A percentile compares a stretch with the other conserved stretches of the same genome.
These are phyloP conservation scores for Australoheros facetus DNA, from an alignment of 2,797 vertebrate genomes.

Conservation along the genomic window DNA sequence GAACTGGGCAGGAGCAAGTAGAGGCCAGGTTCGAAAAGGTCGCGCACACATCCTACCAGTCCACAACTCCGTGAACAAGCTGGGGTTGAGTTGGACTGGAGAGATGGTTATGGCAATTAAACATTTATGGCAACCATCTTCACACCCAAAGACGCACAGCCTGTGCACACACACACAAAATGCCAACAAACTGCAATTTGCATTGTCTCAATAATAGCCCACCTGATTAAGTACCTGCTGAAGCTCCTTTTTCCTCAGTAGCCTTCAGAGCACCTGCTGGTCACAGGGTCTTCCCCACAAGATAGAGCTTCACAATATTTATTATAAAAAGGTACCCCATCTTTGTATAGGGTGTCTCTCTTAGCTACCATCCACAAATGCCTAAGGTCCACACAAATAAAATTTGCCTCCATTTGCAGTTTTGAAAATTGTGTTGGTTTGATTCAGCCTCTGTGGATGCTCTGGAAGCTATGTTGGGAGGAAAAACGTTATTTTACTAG, in stretches of 20 bases:
- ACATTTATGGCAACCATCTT: conserved; percentile 13
- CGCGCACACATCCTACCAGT: conserved; percentile 25
- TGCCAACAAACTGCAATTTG: not conserved
- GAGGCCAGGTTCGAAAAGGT: conserved; percentile 52
- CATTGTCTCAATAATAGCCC: not conserved
- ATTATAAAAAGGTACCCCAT: not conserved
- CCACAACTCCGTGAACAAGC: conserved; percentile 22
- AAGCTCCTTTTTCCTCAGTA: not conserved
- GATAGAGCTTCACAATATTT: not conserved
- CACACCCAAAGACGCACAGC: not conserved
- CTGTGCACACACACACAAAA: not conserved
- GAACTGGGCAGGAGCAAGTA: conserved; percentile 53
- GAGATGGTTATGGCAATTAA: conserved; percentile 20
- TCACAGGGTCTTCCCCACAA: conserved; percentile 8
- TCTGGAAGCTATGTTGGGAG: conserved; percentile 37
- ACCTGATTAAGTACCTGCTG: not conserved
- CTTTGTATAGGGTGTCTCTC: not conserved
- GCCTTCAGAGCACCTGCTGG: conserved; percentile 10
- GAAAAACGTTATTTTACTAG: conserved; percentile 24
- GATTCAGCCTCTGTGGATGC: conserved; percentile 11
- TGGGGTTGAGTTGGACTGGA: conserved; percentile 25
- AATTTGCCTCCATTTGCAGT: conserved; percentile 4
- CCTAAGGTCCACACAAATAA: not conserved
- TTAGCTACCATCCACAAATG: not conserved
- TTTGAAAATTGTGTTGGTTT: conserved; percentile 1